phyloP scores from a whole-genome alignment of 2,888 invertebrate genomes.

The Cerceris ruficornis region DNA sequence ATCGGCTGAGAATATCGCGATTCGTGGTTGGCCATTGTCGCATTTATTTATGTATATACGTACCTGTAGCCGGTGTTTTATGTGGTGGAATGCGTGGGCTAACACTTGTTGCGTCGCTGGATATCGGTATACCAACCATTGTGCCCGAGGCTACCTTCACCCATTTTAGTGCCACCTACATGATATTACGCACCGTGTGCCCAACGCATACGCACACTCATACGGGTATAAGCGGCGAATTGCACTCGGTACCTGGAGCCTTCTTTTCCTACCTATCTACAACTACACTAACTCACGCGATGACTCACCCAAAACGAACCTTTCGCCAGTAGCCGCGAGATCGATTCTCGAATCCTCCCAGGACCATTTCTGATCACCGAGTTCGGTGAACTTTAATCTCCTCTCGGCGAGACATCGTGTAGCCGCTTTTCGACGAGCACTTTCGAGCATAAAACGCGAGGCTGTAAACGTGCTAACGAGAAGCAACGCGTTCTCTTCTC shows the following conservation, averaged over 20 bases:
- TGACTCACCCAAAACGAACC: slow-evolving; percentile 41
- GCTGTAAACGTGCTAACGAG: too few relatives aligned
- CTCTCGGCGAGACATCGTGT: slow-evolving; percentile 1
- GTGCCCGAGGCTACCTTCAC: slow-evolving; percentile 76
- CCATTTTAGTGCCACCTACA: slow-evolving; percentile 78
- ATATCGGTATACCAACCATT: slow-evolving; percentile 62
- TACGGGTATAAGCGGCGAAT: slow-evolving; percentile 38
- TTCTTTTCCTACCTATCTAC: slow-evolving; percentile 12
- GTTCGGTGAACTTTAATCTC: slow-evolving; percentile 41
- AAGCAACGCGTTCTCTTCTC: too few relatives aligned
- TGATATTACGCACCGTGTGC: slow-evolving; percentile 58
- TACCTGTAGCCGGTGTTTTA: slow-evolving; percentile 56
- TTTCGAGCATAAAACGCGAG: not conserved
- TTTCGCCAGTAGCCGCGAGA: slow-evolving; percentile 12
- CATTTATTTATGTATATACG: slow-evolving; percentile 67
- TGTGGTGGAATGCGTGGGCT: slow-evolving; percentile 71
- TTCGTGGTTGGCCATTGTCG: slow-evolving; percentile 60
- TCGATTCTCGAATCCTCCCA: slow-evolving; percentile 22
- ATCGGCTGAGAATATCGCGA: slow-evolving; percentile 13
- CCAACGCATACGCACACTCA: slow-evolving; percentile 25
- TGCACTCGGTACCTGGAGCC: slow-evolving; percentile 21
- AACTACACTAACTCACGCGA: not conserved
- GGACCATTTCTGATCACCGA: slow-evolving; percentile 42
- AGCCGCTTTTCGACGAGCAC: not conserved
- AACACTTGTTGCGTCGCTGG: slow-evolving; percentile 76